Base-by-base conservation (phyloP, 2,888 invertebrate genomes). In the Doris montereyensis region DNA sequence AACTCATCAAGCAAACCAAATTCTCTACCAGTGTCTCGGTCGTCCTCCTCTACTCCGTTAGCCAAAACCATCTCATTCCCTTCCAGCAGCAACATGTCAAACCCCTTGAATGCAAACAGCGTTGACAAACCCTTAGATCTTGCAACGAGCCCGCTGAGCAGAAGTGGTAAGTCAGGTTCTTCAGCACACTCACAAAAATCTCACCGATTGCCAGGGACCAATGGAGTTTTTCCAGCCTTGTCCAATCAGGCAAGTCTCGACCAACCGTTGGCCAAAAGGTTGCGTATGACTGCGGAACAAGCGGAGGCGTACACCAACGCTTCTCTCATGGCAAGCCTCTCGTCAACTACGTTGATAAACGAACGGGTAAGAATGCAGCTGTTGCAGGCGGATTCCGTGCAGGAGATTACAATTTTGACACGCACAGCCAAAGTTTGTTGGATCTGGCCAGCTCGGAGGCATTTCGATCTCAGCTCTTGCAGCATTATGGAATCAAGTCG, bases 261-360 rank as follows among this genome's bases (percentile, higher is more conserved):
- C 5, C 81, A 83, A 0, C 79, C 81, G 5, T 32, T 78, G 32
- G 72, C 75, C 24, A 70, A 80, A 24, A 41, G 65, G 4, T 21
- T 76, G 65, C 67, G 77, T 28, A 32, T 77, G 68, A 58, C 70
- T 3, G 73, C 76, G 10, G 81, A 79, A 57, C 78, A 71, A 32
- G 83, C 79, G 32, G 81, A 80, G 10, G 79, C 81, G 13, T 73
- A 78, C 62, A 83, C 84, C 8, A 79, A 76, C 41, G 79, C 85
- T 81, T 30, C 84, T 82, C 70, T 85, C 81, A 70, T 85, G 84
- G 85, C 83, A 79, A 72, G 85, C 82, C 5, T 77, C 78, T 73
- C 83, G 81, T 76, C 77, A 77, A 68, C 78, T 13, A 79, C 70
- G 26, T 62, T 79, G 26, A 71, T 76, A 8, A 71, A 34, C 21